Evolutionary conservation across 2,113 vertebrate species (phyloP).

Genomic region (Rynchops niger): DNA sequence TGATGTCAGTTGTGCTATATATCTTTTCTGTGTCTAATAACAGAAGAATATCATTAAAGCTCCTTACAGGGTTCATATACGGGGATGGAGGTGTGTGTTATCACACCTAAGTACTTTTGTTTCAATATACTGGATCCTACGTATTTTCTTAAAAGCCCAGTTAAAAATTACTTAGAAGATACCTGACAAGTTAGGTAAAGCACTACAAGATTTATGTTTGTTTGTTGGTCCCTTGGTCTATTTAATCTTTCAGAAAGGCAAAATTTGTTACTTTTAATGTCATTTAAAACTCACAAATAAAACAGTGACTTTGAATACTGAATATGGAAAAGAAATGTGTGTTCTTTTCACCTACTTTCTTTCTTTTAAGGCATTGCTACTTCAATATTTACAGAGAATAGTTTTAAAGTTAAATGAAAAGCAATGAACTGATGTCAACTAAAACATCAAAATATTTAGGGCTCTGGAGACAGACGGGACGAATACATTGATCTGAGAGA

Average conservation of each 20-base stretch:
- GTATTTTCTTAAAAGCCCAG: not conserved
- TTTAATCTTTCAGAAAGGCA: not conserved
- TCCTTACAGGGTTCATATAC: not conserved
- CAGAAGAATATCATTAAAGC: not conserved
- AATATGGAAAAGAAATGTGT: not conserved
- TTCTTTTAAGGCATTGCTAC: not conserved
- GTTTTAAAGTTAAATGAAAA: slow-evolving; percentile 8
- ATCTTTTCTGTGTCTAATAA: not conserved
- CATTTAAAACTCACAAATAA: not conserved
- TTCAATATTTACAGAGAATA: not conserved
- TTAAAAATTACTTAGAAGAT: not conserved
- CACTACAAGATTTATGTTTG: not conserved
- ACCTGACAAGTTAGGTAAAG: not conserved
- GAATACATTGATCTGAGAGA: not conserved
- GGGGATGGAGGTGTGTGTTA: not conserved
- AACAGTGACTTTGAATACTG: not conserved
- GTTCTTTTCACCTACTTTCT: not conserved
- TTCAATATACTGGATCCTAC: not conserved
- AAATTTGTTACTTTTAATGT: not conserved
- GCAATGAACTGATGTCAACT: not conserved
- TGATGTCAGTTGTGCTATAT: not conserved
- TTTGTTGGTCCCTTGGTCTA: not conserved
- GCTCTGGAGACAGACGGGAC: not conserved
- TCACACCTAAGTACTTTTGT: not conserved
- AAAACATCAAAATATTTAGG: not conserved